Conservation (phyloP, 92 coral and sea anemone genomes). For the Blastomussa wellsi region DNA sequence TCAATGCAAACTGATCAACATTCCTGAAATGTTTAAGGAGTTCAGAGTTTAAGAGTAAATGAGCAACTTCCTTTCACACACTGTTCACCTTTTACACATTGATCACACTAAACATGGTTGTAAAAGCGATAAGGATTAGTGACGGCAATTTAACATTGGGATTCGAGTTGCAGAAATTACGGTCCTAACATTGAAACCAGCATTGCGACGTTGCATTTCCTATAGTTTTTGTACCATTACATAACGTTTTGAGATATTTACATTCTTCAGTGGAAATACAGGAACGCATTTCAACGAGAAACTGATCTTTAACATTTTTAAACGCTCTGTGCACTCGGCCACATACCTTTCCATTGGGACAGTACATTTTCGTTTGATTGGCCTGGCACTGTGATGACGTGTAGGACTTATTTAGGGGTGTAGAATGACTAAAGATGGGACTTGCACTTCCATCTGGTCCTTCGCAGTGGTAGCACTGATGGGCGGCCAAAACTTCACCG, state of each 20-base stretch:
- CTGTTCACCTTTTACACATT: neutral
- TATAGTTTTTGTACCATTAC: neutral
- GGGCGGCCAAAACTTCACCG: neutral
- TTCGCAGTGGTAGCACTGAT: conserved; percentile 6
- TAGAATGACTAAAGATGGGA: neutral
- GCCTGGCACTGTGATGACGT: neutral
- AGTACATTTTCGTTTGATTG: neutral
- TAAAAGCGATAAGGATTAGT: neutral
- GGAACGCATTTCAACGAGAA: neutral
- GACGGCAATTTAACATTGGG: neutral
- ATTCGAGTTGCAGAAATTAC: neutral
- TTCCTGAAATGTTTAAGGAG: too few species aligned
- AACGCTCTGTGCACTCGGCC: neutral
- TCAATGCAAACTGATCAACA: too few species aligned
- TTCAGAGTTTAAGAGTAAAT: too few species aligned
- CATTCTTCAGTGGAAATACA: neutral
- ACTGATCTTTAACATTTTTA: neutral
- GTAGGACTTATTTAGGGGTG: neutral
- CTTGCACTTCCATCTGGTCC: conserved; percentile 1
- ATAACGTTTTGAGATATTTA: neutral
- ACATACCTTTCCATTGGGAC: neutral
- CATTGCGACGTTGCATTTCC: neutral
- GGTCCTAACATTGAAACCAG: neutral
- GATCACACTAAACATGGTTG: neutral
- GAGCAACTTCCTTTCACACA: neutral